Evolutionary conservation across 53 echinoderm and acorn worm genomes (phyloP), one percentile per base, ranked within the genome.

Genomic region (Holothuria leucospilota): DNA sequence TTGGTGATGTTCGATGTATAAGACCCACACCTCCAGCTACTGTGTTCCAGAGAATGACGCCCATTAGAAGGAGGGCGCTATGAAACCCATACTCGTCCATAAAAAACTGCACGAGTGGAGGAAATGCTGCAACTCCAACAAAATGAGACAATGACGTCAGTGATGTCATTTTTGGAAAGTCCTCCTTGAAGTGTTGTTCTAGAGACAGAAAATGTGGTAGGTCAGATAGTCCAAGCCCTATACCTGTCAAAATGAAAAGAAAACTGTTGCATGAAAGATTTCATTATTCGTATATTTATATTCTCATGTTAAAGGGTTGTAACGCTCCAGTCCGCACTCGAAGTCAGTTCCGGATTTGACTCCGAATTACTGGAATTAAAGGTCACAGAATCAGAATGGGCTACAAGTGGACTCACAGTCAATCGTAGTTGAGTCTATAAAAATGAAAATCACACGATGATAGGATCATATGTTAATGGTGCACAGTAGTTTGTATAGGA

Each of bases 91-190:
- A 70, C 34, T 39, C 38, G 29, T 70, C 34, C 34, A 39, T 70
- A 15, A 70, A 39, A 30, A 28, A 70, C 71, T 70, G 71, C 21
- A 40, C 71, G 30, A 70, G 13, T 10, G 71, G 71, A 13, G 71
- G 71, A 8, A 70, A 70, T 40, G 34, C 16, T 20, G 71, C 71
- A 11, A 70, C 71, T 9, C 71, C 71, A 40, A 70, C 34, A 30
- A 70, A 70, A 70, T 70, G 71, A 20, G 38, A 70, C 13, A 70
- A 13, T 30, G 71, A 70, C 13, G 71, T 20, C 29, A 70, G 38
- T 29, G 71, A 28, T 20, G 71, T 39, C 39, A 70, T 70, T 39
- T 30, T 70, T 70, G 71, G 71, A 70, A 70, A 70, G 71, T 39
- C 71, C 34, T 70, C 29, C 16, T 40, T 27, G 38, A 70, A 70